Percentiles rank a stretch among this genome's conserved stretches.
These are phyloP conservation scores for Diabrotica undecimpunctata DNA, from an alignment of 1,140 invertebrate species.

Conservation along the genomic window DNA sequence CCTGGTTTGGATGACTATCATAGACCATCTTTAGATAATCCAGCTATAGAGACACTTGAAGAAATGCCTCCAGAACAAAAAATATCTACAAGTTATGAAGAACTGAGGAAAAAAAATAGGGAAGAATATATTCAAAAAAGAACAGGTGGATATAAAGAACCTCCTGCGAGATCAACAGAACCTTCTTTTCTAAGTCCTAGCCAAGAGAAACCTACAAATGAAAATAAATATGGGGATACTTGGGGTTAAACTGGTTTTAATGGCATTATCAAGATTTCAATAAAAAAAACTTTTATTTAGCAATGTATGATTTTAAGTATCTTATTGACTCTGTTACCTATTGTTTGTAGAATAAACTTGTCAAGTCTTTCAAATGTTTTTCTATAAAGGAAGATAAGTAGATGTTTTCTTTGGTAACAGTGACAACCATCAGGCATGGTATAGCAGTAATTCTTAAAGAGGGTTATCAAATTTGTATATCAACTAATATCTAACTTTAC, in stretches of 20 bases:
- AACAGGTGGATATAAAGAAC: conserved; percentile 25
- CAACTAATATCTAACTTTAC: no score
- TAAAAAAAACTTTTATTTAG: no score
- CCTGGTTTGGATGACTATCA: conserved; percentile 52
- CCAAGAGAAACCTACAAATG: neutral
- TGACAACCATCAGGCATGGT: no score
- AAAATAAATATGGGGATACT: conserved; percentile 36
- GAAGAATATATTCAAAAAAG: conserved; percentile 54
- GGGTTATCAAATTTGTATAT: no score
- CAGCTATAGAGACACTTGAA: conserved; percentile 42
- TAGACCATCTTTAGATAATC: conserved; percentile 50
- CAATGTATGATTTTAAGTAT: no score
- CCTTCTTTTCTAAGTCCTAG: neutral
- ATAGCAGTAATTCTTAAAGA: no score
- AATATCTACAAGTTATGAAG: conserved; percentile 54
- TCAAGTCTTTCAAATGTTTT: no score
- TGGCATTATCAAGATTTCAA: no score
- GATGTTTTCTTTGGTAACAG: no score
- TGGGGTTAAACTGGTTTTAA: conserved; percentile 20
- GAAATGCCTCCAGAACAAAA: conserved; percentile 44
- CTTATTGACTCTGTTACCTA: no score
- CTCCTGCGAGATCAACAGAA: neutral
- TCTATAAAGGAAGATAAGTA: no score
- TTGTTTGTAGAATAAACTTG: no score
- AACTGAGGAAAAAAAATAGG: conserved; percentile 56